Evolutionary conservation across 2,113 vertebrate species (phyloP), one percentile per base, ranked within the genome.

Genomic region (Polypterus senegalus): DNA sequence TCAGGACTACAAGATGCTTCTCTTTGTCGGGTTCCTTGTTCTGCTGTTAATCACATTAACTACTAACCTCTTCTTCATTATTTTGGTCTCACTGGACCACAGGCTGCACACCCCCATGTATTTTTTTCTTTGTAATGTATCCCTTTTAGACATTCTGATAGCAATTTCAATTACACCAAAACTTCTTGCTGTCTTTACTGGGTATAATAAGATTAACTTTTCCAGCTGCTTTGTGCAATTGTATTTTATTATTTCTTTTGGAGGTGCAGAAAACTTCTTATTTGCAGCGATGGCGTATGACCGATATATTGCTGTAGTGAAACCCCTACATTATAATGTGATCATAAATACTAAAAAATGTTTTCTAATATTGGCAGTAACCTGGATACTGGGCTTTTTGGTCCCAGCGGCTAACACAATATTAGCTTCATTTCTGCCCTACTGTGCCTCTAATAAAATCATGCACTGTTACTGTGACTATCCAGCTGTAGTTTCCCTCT

Each of bases 91-190:
- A n/a, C 9, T 3, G 56, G 66, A 69, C 6, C 5, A 54, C 46
- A 55, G 51, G 6, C 69, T 76, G 44, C 66, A 70, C 60, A 75
- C 56, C 27, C 70, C 67, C 47, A 61, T 77, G n/a, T n/a, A n/a
- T n/a, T n/a, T n/a, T n/a, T n/a, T n/a, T n/a, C n/a, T n/a, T n/a
- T n/a, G n/a, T n/a, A 69, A 70, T 44, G 58, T 74, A 5, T 70
- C 74, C 63, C 69, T 68, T 60, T 61, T 73, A 65, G 69, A 74
- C 47, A 57, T 76, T 66, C 70, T 62, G n/a, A 67, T 67, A 58
- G 58, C 67, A 51, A 66, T 61, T 9, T 44, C 62, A 4, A 70
- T 69, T n/a, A 69, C 69, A 67, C 69, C 67, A 3, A 67, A 70
- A 61, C 64, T 48, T 8, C 63, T 77, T 44, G 58, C 61, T 1